Percentiles rank a stretch among this genome's conserved stretches.
Evolutionary conservation across 2,888 invertebrate species (phyloP).

Genomic region (Zhengitettix transpicula): DNA sequence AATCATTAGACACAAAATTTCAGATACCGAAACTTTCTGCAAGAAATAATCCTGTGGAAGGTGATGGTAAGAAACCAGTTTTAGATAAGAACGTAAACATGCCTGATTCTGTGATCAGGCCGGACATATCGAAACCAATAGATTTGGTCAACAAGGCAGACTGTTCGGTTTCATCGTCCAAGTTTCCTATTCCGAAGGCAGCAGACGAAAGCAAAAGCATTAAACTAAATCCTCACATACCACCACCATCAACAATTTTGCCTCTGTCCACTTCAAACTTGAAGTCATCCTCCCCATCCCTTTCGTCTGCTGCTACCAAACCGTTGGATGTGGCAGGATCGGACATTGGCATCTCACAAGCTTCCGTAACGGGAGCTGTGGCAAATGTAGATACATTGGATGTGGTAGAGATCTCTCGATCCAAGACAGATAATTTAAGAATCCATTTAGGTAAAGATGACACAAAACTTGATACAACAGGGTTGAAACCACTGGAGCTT

Average conservation of each 20-base stretch:
- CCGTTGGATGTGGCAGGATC: constrained; percentile 1
- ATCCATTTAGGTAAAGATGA: no score
- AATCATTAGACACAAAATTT: constrained; percentile 64
- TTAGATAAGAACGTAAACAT: constrained; percentile 2
- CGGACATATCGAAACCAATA: constrained; percentile 3
- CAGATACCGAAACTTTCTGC: constrained; percentile 73
- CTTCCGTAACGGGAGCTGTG: no score
- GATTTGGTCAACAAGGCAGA: constrained; percentile 6
- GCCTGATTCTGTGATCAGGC: background rate
- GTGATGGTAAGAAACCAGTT: constrained; percentile 17
- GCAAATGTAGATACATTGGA: no score
- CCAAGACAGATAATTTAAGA: no score
- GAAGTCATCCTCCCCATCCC: constrained; percentile 1
- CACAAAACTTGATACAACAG: no score
- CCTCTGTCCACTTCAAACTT: background rate
- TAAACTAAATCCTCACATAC: background rate
- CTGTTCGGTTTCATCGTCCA: constrained; percentile 1
- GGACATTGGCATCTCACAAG: background rate
- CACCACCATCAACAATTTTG: background rate
- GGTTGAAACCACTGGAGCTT: constrained; percentile 2
- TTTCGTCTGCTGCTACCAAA: constrained; percentile 3
- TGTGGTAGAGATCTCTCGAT: no score
- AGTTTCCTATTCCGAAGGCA: constrained; percentile 6
- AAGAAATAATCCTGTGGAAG: constrained; percentile 21
- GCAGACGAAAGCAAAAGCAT: constrained; percentile 5